phyloP scores from a whole-genome alignment of 2,888 invertebrate species.

The Argyresthia goedartella region DNA sequence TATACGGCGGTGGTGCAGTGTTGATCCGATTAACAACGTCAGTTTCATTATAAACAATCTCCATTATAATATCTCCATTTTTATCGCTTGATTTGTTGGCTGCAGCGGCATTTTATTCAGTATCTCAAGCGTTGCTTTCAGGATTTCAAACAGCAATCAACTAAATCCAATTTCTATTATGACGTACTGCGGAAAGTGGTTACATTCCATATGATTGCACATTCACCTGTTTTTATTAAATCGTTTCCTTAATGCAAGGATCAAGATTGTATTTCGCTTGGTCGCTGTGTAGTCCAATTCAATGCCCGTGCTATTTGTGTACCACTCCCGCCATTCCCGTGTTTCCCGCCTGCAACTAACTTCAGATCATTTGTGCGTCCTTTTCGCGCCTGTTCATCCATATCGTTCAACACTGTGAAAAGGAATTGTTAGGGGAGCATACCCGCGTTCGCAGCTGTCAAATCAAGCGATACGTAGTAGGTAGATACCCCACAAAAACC shows the following conservation, averaged over 20 bases:
- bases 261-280: slow-evolving; percentile 25
- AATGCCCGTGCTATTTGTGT: slow-evolving; percentile 52
- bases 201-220: slow-evolving; percentile 4
- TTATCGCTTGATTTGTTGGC: slow-evolving; percentile 40
- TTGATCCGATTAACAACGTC: slow-evolving; percentile 71
- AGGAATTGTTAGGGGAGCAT: slow-evolving; percentile 47
- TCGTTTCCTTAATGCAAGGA: slow-evolving; percentile 12
- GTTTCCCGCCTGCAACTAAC: slow-evolving; percentile 31
- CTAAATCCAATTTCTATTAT: background rate
- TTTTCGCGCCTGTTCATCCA: slow-evolving; percentile 45
- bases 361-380: slow-evolving; percentile 33
- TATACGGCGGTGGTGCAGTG: slow-evolving; percentile 67
- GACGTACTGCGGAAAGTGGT: slow-evolving; percentile 4
- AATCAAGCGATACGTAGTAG: slow-evolving; percentile 50
- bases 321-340: slow-evolving; percentile 32
- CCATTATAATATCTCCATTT: slow-evolving; percentile 14
- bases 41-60: slow-evolving; percentile 39
- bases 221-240: slow-evolving; percentile 5
- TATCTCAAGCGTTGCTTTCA: background rate
- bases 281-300: slow-evolving; percentile 50
- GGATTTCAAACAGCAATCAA: background rate
- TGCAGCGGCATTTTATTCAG: slow-evolving; percentile 5
- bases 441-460: slow-evolving; percentile 61
- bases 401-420: slow-evolving; percentile 45
- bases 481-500: slow-evolving; percentile 1